Evolutionary conservation across 2,797 vertebrate species (phyloP).

Genomic region (Chaetodon trifasciatus): DNA sequence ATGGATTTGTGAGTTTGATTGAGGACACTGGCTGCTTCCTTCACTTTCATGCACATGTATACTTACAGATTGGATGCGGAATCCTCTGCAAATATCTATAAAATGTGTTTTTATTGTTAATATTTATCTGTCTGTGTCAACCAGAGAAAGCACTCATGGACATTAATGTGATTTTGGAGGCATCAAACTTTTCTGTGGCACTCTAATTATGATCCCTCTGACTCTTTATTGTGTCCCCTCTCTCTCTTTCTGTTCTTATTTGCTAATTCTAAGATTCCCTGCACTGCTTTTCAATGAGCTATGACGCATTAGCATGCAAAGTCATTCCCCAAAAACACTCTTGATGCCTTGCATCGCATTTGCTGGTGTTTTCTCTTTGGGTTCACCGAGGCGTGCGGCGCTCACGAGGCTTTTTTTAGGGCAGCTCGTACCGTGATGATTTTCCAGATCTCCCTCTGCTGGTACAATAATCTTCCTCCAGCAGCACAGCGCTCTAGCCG

Average conservation of each 20-base stretch:
- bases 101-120: too few relatives aligned
- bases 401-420: not conserved
- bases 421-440: conserved; percentile 4
- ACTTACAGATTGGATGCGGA: not conserved
- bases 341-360: not conserved
- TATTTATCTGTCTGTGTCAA: not conserved
- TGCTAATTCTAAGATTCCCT: not conserved
- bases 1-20: not conserved
- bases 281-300: not conserved
- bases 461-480: conserved; percentile 27
- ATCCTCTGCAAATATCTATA: not conserved
- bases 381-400: not conserved
- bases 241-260: not conserved
- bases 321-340: not conserved
- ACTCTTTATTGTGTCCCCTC: not conserved
- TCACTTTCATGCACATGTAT: not conserved
- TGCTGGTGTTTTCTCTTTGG: not conserved
- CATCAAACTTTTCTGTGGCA: not conserved
- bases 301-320: not conserved
- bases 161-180: too few relatives aligned
- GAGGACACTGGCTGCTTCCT: not conserved
- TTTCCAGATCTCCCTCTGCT: conserved; percentile 22
- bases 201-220: not conserved
- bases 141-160: not conserved
- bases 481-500: not conserved